Conservation (phyloP, 2,888 invertebrate species). For the Sminthurinus aureus region DNA sequence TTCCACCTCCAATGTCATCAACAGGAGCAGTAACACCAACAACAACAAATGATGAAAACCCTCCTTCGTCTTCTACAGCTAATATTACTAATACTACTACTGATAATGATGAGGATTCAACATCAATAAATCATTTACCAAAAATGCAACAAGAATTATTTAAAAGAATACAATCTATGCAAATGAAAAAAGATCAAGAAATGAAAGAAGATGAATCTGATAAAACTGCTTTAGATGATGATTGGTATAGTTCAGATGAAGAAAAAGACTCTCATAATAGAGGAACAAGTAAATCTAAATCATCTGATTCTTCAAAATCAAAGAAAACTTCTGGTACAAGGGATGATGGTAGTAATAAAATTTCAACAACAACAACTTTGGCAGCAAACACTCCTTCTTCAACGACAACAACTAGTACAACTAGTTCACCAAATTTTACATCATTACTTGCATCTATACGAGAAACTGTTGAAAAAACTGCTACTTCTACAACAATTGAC, state of each 20-base stretch:
- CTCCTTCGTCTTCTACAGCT: not conserved
- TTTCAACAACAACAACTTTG: too few relatives aligned
- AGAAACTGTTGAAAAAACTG: conserved; percentile 35
- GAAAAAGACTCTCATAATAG: conserved; percentile 67
- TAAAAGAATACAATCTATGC: conserved; percentile 73
- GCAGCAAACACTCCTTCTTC: too few relatives aligned
- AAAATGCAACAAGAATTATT: conserved; percentile 73
- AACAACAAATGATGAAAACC: not conserved
- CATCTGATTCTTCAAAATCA: conserved; percentile 47
- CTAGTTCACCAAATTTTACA: conserved; percentile 51
- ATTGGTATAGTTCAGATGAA: conserved; percentile 83
- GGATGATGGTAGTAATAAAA: conserved; percentile 34
- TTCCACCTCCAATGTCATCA: conserved; percentile 12
- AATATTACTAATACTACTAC: not conserved
- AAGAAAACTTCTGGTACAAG: conserved; percentile 1
- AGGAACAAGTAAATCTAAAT: conserved; percentile 31
- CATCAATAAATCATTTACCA: conserved; percentile 68
- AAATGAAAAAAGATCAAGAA: conserved; percentile 66
- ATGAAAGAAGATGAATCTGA: conserved; percentile 62
- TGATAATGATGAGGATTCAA: not conserved
- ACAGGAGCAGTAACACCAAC: not conserved
- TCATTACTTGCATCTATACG: conserved; percentile 56
- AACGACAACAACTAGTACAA: conserved; percentile 22
- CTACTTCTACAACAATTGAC: not conserved
- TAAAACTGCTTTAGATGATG: conserved; percentile 63